These are phyloP conservation scores for Bungarus multicinctus DNA, from an alignment of 2,113 vertebrate genomes.

Conservation along the genomic window DNA sequence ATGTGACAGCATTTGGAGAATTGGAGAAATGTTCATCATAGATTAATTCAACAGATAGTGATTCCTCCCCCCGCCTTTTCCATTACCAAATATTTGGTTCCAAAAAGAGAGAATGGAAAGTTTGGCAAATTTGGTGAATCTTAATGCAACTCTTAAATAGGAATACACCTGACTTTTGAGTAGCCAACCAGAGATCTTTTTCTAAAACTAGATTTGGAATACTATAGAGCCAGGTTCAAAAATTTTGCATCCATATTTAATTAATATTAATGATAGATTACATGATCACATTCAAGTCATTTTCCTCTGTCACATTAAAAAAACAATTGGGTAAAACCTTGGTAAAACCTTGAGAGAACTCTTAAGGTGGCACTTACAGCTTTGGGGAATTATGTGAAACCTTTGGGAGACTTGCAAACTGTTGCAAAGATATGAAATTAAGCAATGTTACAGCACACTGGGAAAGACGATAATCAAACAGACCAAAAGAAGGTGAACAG, in stretches of 20 bases:
- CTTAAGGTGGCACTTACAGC: not conserved
- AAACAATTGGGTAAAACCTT: not conserved
- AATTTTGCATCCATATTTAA: not conserved
- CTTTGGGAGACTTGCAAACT: not conserved
- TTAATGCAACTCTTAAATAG: not conserved
- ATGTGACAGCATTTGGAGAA: not conserved
- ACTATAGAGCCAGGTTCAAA: not conserved
- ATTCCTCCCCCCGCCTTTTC: not conserved
- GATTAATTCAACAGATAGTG: not conserved
- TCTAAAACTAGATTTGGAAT: not conserved
- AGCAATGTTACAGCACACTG: not conserved
- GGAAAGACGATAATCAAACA: not conserved
- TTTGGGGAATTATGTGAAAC: not conserved
- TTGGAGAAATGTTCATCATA: not conserved
- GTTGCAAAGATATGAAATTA: not conserved
- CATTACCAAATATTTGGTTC: not conserved
- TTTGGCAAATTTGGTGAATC: not conserved
- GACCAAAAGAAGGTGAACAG: not conserved
- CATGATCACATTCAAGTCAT: not conserved
- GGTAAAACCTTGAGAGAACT: not conserved
- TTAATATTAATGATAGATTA: not conserved
- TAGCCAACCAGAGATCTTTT: not conserved
- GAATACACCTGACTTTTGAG: not conserved
- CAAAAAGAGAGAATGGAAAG: not conserved
- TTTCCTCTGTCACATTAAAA: not conserved